A percentile compares a stretch with the other conserved stretches of the same genome.
Evolutionary conservation across 2,113 vertebrate species (phyloP).

Genomic region (Raphicerus campestris): DNA sequence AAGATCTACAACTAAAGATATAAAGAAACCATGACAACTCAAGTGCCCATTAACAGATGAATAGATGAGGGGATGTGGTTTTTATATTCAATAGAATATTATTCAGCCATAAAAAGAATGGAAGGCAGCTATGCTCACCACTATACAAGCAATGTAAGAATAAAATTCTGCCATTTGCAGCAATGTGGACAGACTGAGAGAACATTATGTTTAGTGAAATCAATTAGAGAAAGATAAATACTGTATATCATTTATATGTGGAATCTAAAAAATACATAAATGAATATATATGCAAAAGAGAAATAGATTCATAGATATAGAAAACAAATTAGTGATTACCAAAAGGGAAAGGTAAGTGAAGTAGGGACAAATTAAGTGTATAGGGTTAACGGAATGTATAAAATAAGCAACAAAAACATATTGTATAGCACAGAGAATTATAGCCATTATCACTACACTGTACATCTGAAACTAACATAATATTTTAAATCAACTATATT

Average conservation of each 20-base stretch:
- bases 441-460: background rate
- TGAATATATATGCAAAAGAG: background rate
- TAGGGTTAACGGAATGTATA: background rate
- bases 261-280: background rate
- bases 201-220: background rate
- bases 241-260: background rate
- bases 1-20: background rate
- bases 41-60: background rate
- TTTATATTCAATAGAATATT: background rate
- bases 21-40: background rate
- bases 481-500: background rate
- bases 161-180: background rate
- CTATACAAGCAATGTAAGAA: slow-evolving; percentile 80
- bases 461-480: background rate
- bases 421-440: background rate
- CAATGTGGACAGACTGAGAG: background rate
- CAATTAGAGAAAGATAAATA: background rate
- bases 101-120: background rate
- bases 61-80: background rate
- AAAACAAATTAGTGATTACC: background rate
- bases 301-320: background rate
- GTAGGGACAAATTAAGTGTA: background rate
- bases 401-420: background rate
- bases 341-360: background rate
- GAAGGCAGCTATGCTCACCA: slow-evolving; percentile 89